These are phyloP conservation scores for Acrossocheilus fasciatus DNA, from an alignment of 2,797 vertebrate genomes.

Conservation along the genomic window DNA sequence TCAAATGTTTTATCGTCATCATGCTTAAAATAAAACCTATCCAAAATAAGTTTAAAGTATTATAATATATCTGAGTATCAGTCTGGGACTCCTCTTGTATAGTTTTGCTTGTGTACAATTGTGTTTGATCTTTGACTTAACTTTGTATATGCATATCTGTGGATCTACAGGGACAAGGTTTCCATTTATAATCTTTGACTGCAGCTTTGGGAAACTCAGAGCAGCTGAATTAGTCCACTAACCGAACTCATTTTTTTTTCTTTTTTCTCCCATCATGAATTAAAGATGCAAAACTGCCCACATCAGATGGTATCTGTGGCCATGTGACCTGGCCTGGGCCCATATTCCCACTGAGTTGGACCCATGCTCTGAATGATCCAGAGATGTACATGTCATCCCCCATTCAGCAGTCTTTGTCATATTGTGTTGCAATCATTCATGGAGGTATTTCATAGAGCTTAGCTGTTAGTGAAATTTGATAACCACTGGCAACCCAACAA, in stretches of 20 bases:
- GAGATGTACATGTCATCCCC: constrained; percentile 48
- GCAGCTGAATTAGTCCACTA: constrained; percentile 35
- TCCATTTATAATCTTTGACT: constrained; percentile 50
- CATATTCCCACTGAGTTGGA: constrained; percentile 32
- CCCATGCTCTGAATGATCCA: constrained; percentile 29
- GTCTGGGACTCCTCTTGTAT: neutral
- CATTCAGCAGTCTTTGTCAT: constrained; percentile 35
- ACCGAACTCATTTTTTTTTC: neutral
- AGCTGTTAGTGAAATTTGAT: constrained; percentile 58
- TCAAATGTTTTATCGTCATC: neutral
- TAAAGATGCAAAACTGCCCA: constrained; percentile 62
- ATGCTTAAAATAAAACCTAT: neutral
- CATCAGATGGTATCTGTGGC: constrained; percentile 54
- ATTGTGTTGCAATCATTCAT: constrained; percentile 41
- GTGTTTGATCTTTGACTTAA: neutral
- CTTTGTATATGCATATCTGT: neutral
- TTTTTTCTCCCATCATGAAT: constrained; percentile 69
- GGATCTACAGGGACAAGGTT: neutral
- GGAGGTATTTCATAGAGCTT: constrained; percentile 32
- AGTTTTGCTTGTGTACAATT: neutral
- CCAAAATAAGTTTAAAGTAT: neutral
- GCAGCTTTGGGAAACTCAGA: constrained; percentile 47
- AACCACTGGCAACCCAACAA: constrained; percentile 28
- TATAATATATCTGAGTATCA: neutral
- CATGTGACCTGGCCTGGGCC: constrained; percentile 43